Base-by-base conservation (phyloP, 2,797 vertebrate species). In the Hafferia zeledoni region DNA sequence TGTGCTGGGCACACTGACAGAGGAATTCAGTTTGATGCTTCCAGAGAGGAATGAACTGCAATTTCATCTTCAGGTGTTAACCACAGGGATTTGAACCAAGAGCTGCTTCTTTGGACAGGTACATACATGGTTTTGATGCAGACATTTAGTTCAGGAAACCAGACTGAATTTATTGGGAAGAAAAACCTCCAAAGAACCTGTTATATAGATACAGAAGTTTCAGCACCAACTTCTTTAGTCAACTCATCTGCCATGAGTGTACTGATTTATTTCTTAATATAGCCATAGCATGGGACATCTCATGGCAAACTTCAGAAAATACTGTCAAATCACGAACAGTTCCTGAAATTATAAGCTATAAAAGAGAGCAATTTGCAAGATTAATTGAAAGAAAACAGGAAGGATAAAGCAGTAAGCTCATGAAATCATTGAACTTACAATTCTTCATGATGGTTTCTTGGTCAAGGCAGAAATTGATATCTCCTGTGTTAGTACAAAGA, bases 331-430 rank as follows among this genome's bases (percentile, higher is more conserved):
- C 78, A 84, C 63, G 89, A 84, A 65, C 7, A 31, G 53, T 33
- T 64, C 71, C 33, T 87, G 41, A 91, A 89, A 96, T 83, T 56
- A 80, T 80, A 91, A 91, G 33, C 56, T 89, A 60, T 91, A 80
- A 74, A 87, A 82, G 52, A 60, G 33, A 85, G 17, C 44, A 69
- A 56, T 85, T 77, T 85, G 33, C 47, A 76, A 74, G 31, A 92
- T 20, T 15, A 89, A 77, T 60, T 77, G 78, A 68, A 89, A 80
- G 49, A 49, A 68, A 94, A 63, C 25, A 78, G 56, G 49, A 94
- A 83, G 53, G 33, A 70, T n/a, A 49, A 28, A 77, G n/a, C 78
- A 77, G 68, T 74, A 68, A 87, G 3, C 28, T 89, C 24, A 24
- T 17, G 19, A 77, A 94, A 67, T 64, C 71, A 46, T 37, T 93